Evolutionary conservation across 2,113 vertebrate species (phyloP), one percentile per base, ranked within the genome.

Genomic region (Phycodurus eques): DNA sequence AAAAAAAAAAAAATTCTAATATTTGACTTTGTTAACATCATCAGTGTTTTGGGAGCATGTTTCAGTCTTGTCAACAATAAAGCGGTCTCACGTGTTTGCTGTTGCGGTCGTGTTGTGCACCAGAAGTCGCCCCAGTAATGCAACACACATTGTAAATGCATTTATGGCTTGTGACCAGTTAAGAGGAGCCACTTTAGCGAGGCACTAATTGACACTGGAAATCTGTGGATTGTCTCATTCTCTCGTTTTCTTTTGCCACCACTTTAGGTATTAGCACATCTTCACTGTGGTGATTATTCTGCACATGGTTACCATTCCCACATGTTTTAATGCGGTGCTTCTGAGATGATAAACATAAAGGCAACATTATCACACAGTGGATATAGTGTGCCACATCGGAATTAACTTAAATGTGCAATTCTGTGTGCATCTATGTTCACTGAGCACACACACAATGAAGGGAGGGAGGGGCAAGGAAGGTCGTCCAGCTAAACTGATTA

Each of bases 71-170:
- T 72, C 43, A 64, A 53, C 73, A 75, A 9, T 68, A 5, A 83
- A 78, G 35, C 53, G 27, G 66, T 71, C 44, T 74, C 65, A 63
- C 42, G 42, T 72, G 69, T 84, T 76, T 82, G 79, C 73, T 81
- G 75, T 51, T 90, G 84, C 77, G 86, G 84, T 83, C 83, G 56
- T 77, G 76, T 77, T 77, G 80, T 17, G 65, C 63, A 72, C 59
- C 68, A 83, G 65, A 67, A 49, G 73, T 75, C 70, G 19, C 8
- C 59, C 54, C 10, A 39, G 70, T 82, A 86, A 86, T 84, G 86
- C 81, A 86, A 47, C 74, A 68, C 80, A 69, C 62, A 47, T 57
- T 80, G 78, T 88, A 88, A 88, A 88, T 89, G 88, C 87, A 84
- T 87, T 90, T 79, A 80, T 76, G 85, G 86, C 74, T 71, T 70